These are phyloP conservation scores for Neodontobutis hainanensis DNA, from an alignment of 2,113 vertebrate species.

Conservation along the genomic window DNA sequence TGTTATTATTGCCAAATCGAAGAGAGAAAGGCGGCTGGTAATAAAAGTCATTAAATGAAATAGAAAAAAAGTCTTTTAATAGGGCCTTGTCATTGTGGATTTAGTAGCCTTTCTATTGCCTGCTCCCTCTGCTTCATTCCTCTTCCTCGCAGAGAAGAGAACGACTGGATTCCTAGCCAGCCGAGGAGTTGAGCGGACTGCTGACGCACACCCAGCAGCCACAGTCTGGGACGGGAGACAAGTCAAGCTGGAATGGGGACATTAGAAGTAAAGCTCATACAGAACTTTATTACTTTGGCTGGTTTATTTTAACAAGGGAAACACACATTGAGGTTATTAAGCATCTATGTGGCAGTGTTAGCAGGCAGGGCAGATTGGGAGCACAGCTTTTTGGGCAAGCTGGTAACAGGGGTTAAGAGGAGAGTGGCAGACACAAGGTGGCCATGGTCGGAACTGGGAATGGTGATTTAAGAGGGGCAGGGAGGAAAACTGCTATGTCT, in stretches of 20 bases:
- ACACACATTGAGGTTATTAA: conserved; percentile 29
- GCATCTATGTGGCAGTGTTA: conserved; percentile 32
- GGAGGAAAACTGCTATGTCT: conserved; percentile 56
- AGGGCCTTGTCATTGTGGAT: conserved; percentile 75
- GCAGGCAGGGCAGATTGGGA: conserved; percentile 28
- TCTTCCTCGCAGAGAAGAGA: conserved; percentile 41
- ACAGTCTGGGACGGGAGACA: conserved; percentile 77
- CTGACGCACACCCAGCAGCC: conserved; percentile 75
- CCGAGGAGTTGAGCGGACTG: conserved; percentile 70
- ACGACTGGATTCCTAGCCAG: conserved; percentile 70
- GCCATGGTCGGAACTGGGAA: conserved; percentile 37
- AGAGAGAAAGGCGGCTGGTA: conserved; percentile 68
- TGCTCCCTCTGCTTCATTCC: conserved; percentile 32
- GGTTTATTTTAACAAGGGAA: conserved; percentile 66
- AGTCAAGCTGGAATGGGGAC: conserved; percentile 61
- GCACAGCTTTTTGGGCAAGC: conserved; percentile 23
- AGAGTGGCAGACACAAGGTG: conserved; percentile 34
- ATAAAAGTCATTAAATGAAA: conserved; percentile 79
- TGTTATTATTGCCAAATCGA: conserved; percentile 80
- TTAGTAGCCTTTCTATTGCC: conserved; percentile 68
- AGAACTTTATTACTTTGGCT: conserved; percentile 69
- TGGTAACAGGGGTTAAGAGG: conserved; percentile 16
- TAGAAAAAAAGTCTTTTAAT: conserved; percentile 74
- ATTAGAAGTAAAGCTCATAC: conserved; percentile 51
- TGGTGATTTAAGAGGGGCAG: conserved; percentile 59